Base-by-base conservation (phyloP, 2,113 vertebrate genomes). In the Rhizomys pruinosus region DNA sequence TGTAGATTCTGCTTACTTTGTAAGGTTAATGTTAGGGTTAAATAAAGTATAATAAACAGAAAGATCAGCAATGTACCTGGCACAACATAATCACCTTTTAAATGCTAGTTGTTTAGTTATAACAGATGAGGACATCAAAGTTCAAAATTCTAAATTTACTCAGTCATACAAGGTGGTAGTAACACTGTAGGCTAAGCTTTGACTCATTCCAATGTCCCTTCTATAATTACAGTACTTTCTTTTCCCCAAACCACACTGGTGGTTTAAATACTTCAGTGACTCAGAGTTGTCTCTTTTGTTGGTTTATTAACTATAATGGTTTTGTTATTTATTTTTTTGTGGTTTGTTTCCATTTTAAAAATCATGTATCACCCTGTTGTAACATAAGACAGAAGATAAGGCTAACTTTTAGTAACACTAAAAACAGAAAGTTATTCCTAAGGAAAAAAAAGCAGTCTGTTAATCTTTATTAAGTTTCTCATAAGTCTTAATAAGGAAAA, bases 271-370 rank as follows among this genome's bases (percentile, higher is more conserved):
- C 39, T n/a, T 42, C 9, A 68, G 37, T 61, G 57, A 47, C 76
- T 91, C 69, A 37, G 20, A 27, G 32, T 81, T 66, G 93, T 81
- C 32, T 92, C 29, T 69, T 96, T 79, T 91, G 29, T 39, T 94
- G 73, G n/a, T 55, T 80, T 92, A 76, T 90, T 90, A 86, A 29
- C 39, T 80, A 55, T 73, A 93, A 63, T 22, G 74, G 17, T 88
- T 95, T 63, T 63, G n/a, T 82, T 93, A 79, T n/a, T n/a, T 52
- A 52, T 52, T 52, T 91, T 84, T 94, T 69, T 68, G n/a, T 63
- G 16, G 37, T 86, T 85, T 78, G 39, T 87, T 94, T 94, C 39
- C 39, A 92, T 79, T 80, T 87, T 77, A n/a, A 87, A 97, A 89
- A 95, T 90, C 69, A 95, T 23, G 91, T 59, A 94, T 64, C 69